Percentiles rank a stretch among this genome's conserved stretches.
phyloP scores from a whole-genome alignment of 2,888 invertebrate genomes.

The Nymphalis urticae region DNA sequence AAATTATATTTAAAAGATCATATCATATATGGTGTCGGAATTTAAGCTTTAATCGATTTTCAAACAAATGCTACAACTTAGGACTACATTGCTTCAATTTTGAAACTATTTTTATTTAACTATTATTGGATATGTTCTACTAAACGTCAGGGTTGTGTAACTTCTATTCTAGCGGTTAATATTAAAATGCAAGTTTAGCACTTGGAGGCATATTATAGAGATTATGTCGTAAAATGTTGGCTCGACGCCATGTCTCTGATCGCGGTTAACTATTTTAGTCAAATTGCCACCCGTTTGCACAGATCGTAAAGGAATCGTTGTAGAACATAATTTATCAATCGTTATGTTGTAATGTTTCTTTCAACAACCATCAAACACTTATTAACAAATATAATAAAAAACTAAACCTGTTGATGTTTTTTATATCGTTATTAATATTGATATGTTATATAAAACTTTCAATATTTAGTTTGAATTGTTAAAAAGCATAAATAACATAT shows the following conservation, averaged over 20 bases:
- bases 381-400: neutral
- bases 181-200: slow-evolving; percentile 44
- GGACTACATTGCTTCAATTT: no score
- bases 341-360: neutral
- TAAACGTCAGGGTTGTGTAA: neutral
- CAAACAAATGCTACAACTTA: no score
- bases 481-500: no score
- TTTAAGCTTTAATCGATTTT: no score
- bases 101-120: no score
- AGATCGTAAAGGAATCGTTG: slow-evolving; percentile 46
- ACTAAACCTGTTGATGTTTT: neutral
- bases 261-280: slow-evolving; percentile 51
- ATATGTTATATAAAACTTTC: no score
- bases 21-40: no score
- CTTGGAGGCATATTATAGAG: slow-evolving; percentile 42
- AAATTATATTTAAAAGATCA: no score
- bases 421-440: no score
- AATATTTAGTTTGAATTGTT: no score
- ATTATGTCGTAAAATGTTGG: slow-evolving; percentile 53
- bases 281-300: slow-evolving; percentile 56
- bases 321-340: neutral
- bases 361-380: neutral
- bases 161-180: neutral
- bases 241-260: slow-evolving; percentile 53
- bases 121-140: neutral